Conservation (phyloP, 2,888 invertebrate species). For the Pachydiplax longipennis region DNA sequence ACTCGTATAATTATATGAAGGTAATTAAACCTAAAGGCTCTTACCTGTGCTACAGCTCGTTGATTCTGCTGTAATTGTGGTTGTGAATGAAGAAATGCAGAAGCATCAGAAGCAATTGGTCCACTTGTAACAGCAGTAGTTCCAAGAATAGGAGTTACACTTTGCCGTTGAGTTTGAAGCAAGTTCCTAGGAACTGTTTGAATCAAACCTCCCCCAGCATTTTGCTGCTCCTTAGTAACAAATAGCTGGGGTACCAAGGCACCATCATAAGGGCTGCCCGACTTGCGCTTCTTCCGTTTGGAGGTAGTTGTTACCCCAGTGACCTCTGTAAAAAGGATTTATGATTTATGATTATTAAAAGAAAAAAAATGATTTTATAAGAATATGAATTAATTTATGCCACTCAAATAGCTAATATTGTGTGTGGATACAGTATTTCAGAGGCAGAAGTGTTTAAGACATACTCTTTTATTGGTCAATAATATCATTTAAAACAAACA, state of each 20-base stretch:
- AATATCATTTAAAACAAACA: no score
- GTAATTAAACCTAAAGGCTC: not conserved
- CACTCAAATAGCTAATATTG: no score
- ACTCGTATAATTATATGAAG: no score
- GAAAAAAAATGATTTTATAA: no score
- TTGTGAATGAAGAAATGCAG: not conserved
- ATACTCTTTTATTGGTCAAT: no score
- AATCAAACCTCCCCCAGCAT: not conserved
- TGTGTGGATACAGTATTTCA: no score
- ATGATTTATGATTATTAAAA: not conserved
- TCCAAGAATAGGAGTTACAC: not conserved
- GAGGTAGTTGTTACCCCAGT: conserved; percentile 56
- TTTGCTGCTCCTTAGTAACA: conserved; percentile 66
- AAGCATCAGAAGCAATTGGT: not conserved
- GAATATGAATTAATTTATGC: no score
- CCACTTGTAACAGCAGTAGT: not conserved
- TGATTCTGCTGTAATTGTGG: conserved; percentile 14
- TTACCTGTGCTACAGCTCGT: conserved; percentile 13
- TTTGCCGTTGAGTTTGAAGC: conserved; percentile 14
- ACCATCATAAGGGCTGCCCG: conserved; percentile 67
- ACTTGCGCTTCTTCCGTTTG: conserved; percentile 49
- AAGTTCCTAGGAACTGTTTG: not conserved
- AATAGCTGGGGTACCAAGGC: conserved; percentile 72
- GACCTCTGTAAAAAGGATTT: conserved; percentile 59
- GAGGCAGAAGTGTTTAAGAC: no score